phyloP scores from a whole-genome alignment of 2,888 invertebrate species.

The Arenicola marina region DNA sequence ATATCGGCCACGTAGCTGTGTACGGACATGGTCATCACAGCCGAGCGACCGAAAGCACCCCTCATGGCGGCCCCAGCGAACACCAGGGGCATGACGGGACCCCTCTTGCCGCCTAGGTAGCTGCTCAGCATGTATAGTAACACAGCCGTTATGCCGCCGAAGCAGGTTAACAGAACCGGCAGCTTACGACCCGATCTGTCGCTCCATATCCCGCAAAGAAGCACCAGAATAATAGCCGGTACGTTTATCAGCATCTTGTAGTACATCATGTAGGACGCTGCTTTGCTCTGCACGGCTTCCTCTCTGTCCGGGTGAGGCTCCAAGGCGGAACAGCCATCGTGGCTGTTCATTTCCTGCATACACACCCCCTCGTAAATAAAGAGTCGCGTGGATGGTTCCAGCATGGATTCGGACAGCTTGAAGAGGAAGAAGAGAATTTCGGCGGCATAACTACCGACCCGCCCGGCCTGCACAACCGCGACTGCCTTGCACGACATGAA shows the following conservation, averaged over 20 bases:
- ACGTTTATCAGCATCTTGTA: slow-evolving; percentile 56
- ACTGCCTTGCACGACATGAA: too few species aligned
- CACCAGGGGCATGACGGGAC: slow-evolving; percentile 41
- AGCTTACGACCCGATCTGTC: slow-evolving; percentile 54
- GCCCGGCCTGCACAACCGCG: background rate
- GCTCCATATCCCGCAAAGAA: slow-evolving; percentile 61
- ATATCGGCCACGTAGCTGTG: slow-evolving; percentile 59
- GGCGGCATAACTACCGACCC: slow-evolving; percentile 22
- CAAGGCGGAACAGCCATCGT: slow-evolving; percentile 7
- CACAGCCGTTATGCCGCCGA: slow-evolving; percentile 54
- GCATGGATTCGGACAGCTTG: slow-evolving; percentile 58
- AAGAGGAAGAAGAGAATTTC: slow-evolving; percentile 58
- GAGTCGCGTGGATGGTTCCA: slow-evolving; percentile 57
- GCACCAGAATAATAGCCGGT: slow-evolving; percentile 55
- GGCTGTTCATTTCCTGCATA: slow-evolving; percentile 12
- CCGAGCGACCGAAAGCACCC: slow-evolving; percentile 57
- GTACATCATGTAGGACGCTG: slow-evolving; percentile 53
- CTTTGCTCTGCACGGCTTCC: slow-evolving; percentile 43
- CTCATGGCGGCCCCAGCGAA: slow-evolving; percentile 50
- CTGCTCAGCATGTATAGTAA: slow-evolving; percentile 51
- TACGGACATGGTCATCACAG: slow-evolving; percentile 60
- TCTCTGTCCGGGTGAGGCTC: slow-evolving; percentile 34
- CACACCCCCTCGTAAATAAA: slow-evolving; percentile 52
- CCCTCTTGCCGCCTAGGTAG: slow-evolving; percentile 5
- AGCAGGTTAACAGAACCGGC: slow-evolving; percentile 54